Evolutionary conservation across 2,113 vertebrate genomes (phyloP).

Genomic region (Atrichornis clamosus): DNA sequence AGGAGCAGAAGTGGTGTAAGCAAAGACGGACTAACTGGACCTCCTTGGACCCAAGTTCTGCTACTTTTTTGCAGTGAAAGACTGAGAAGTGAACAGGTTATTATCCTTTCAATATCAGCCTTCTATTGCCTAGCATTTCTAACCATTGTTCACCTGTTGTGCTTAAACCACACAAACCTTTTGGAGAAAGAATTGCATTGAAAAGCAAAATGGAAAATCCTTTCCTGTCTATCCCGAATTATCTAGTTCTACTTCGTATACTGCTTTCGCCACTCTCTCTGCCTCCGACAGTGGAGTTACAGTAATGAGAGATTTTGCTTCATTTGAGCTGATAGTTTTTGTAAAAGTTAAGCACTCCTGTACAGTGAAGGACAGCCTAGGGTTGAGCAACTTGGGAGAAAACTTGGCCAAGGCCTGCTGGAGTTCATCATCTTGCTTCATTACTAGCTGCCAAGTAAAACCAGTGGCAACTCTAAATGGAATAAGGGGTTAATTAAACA

Average conservation of each 20-base stretch:
- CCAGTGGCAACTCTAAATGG: neutral
- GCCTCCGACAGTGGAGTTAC: accelerated
- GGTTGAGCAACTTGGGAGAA: neutral
- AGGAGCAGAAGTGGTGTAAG: neutral
- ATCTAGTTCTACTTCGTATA: neutral
- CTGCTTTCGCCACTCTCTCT: neutral
- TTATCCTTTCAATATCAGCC: neutral
- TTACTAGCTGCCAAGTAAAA: neutral
- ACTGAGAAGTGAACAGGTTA: neutral
- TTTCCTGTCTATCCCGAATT: neutral
- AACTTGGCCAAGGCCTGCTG: neutral
- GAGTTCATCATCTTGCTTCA: neutral
- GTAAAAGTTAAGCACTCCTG: neutral
- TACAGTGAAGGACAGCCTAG: neutral
- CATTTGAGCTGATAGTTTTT: neutral
- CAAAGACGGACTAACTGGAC: too few relatives aligned
- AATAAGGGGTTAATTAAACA: neutral
- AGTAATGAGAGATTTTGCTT: neutral
- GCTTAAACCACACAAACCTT: neutral
- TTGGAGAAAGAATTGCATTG: neutral
- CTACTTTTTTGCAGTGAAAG: neutral
- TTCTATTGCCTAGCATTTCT: neutral
- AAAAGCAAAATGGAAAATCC: neutral
- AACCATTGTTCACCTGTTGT: neutral
- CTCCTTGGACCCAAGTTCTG: neutral